Conservation (phyloP, 2,113 vertebrate species). For the Lasiurus cinereus region DNA sequence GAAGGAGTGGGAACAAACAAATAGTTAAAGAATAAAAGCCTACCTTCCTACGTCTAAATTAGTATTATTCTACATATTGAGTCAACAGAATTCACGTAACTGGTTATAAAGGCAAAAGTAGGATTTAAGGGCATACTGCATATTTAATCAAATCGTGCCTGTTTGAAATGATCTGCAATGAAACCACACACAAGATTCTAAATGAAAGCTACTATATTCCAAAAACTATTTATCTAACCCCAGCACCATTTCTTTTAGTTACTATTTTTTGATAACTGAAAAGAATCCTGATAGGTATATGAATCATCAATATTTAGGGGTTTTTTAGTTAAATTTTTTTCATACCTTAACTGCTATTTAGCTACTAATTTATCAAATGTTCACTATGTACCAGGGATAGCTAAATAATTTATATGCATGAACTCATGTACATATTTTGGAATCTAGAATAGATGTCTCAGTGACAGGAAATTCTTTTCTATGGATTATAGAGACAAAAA, state of each 20-base stretch:
- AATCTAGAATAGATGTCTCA: conserved; percentile 93
- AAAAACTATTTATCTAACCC: conserved; percentile 5
- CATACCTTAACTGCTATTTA: conserved; percentile 7
- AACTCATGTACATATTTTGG: conserved; percentile 85
- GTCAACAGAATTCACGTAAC: neutral
- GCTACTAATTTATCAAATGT: conserved; percentile 11
- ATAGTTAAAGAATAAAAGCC: conserved; percentile 27
- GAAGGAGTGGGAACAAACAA: neutral
- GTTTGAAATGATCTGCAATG: conserved; percentile 17
- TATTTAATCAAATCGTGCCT: conserved; percentile 35
- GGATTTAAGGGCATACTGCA: neutral
- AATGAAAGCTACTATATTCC: neutral
- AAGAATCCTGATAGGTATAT: conserved; percentile 25
- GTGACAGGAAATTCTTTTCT: conserved; percentile 93
- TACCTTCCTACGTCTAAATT: neutral
- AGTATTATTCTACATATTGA: neutral
- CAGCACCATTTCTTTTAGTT: neutral
- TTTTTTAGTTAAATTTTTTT: conserved; percentile 23
- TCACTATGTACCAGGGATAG: neutral
- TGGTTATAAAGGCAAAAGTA: neutral
- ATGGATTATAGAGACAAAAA: conserved; percentile 70
- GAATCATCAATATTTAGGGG: conserved; percentile 16
- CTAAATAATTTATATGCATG: neutral
- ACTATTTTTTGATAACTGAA: conserved; percentile 45
- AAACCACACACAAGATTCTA: conserved; percentile 13